A percentile compares a stretch with the other conserved stretches of the same genome.
Evolutionary conservation across 2,888 invertebrate genomes (phyloP).

Genomic region (Idaea straminata): DNA sequence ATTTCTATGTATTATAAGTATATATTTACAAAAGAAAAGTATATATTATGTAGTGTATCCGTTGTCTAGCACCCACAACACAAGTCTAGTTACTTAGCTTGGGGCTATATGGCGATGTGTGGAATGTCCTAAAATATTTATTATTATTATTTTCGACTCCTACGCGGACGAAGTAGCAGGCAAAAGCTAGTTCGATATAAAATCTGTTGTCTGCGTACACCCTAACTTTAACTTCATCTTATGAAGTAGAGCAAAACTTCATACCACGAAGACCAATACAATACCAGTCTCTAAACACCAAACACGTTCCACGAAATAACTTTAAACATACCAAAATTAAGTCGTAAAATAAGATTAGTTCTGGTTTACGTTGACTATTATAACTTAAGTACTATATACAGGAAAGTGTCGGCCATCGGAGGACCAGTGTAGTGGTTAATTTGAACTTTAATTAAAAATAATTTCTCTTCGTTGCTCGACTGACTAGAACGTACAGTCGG

Average conservation of each 20-base stretch:
- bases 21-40: too few species aligned
- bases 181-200: too few species aligned
- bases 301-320: neutral
- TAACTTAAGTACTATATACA: conserved; percentile 15
- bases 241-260: neutral
- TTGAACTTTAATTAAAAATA: conserved; percentile 29
- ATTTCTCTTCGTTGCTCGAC: conserved; percentile 20
- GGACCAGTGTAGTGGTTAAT: conserved; percentile 22
- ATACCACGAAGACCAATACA: neutral
- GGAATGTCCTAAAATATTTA: too few species aligned
- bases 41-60: too few species aligned
- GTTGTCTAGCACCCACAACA: too few species aligned
- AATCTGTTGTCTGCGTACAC: too few species aligned
- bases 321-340: neutral
- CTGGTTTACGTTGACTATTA: conserved; percentile 5
- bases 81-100: too few species aligned
- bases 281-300: neutral
- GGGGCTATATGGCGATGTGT: too few species aligned
- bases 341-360: neutral
- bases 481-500: conserved; percentile 9
- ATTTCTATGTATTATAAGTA: too few species aligned
- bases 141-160: too few species aligned
- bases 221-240: neutral
- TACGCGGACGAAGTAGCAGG: too few species aligned
- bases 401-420: conserved; percentile 13